Base-by-base conservation (phyloP, 1,140 invertebrate genomes). In the Microplitis demolitor region DNA sequence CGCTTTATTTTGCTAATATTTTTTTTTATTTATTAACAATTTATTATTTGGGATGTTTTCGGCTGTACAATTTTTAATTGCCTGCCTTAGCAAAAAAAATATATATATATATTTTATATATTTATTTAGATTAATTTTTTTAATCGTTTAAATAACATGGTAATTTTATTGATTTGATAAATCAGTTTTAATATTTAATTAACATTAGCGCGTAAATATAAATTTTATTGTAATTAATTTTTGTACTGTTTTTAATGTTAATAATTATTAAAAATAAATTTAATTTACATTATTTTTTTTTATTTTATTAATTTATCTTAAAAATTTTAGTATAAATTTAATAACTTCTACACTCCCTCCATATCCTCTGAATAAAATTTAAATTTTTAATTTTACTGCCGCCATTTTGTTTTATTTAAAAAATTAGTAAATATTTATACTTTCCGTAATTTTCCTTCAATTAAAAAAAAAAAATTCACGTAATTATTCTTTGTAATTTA, bases 41-140 rank as follows among this genome's bases (percentile, higher is more conserved):
- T 16, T 11, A 4, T 16, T 61, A 31, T 68, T 50, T 53, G 6
- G 33, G 35, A n/a, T 58, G 37, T 58, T 33, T 66, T 70, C 56
- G 68, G 68, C 58, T 70, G 68, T 61, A 70, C n/a, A 70, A 70
- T 70, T 71, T 35, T 53, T 63, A 64, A 35, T 69, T 71, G 60
- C 60, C 16, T 31, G 33, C 24, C 60, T 61, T 61, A 24, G 31
- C 24, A 33, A 31, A 14, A 33, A 31, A 14, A 6, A 35, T 6
- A 31, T 61, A 61, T 61, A 61, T 61, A 58, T 45, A 45, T 45
- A 45, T 45, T 45, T 24, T 24, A 24, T 24, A 45, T 45, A 45
- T 45, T 45, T 45, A 45, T 45, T 45, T 45, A 45, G 39, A 9
- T 45, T 45, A 45, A 45, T 45, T 45, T 11, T 45, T 45, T 45